Conservation (phyloP, 2,113 vertebrate species). For the Henicopernis longicauda region DNA sequence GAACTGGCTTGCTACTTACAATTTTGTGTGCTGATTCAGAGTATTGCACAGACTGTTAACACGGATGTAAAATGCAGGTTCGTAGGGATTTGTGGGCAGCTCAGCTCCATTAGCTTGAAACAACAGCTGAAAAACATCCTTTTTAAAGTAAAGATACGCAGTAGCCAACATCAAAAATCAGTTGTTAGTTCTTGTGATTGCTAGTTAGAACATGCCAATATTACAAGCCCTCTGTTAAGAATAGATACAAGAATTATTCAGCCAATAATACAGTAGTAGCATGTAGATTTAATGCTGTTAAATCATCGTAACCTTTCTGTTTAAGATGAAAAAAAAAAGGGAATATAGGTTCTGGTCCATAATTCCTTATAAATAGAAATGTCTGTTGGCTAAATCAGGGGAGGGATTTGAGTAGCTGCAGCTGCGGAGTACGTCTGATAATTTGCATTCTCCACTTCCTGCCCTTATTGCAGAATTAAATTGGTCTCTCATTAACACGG, state of each 20-base stretch:
- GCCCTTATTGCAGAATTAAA: neutral
- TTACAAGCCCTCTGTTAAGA: neutral
- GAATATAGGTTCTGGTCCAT: neutral
- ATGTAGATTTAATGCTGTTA: neutral
- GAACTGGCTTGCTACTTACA: neutral
- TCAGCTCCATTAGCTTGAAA: neutral
- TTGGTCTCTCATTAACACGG: neutral
- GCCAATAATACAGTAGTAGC: neutral
- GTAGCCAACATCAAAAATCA: neutral
- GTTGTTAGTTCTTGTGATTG: neutral
- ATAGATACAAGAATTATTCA: neutral
- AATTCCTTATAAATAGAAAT: neutral
- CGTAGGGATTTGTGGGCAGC: neutral
- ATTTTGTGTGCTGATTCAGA: neutral
- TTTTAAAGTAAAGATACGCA: neutral
- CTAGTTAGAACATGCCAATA: neutral
- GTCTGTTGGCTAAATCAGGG: neutral
- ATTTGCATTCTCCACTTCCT: constrained; percentile 10
- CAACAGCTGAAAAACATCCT: neutral
- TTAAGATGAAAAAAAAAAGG: neutral
- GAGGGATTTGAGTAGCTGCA: neutral
- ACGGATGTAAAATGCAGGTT: neutral
- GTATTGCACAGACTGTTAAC: neutral
- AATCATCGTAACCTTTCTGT: neutral
- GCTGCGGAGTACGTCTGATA: neutral